A percentile compares a stretch with the other conserved stretches of the same genome.
Evolutionary conservation across 2,113 vertebrate genomes (phyloP).

Genomic region (Lophius piscatorius): DNA sequence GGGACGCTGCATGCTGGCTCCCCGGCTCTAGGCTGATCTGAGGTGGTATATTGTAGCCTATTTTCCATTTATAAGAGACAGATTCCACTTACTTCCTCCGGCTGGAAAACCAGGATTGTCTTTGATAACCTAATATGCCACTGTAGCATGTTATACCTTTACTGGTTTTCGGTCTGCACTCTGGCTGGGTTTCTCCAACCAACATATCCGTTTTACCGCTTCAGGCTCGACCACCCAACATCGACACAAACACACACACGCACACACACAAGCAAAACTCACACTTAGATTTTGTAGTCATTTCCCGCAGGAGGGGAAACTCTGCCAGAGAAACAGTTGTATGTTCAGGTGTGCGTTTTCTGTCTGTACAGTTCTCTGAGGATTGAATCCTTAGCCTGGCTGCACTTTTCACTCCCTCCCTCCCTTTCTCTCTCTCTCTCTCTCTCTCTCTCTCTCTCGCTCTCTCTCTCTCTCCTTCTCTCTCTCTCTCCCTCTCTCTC

Average conservation of each 20-base stretch:
- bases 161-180: constrained; percentile 19
- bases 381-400: constrained; percentile 33
- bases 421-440: too few species aligned
- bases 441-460: too few species aligned
- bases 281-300: constrained; percentile 9
- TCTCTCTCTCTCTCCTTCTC: too few species aligned
- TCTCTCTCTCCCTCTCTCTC: background rate
- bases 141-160: background rate
- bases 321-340: constrained; percentile 21
- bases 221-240: too few species aligned
- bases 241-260: constrained; percentile 4
- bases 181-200: constrained; percentile 10
- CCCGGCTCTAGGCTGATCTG: constrained; percentile 66
- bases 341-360: background rate
- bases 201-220: too few species aligned
- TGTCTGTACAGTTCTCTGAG: constrained; percentile 25
- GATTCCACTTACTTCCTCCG: constrained; percentile 54
- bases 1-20: constrained; percentile 43
- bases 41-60: constrained; percentile 66
- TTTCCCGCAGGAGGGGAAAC: constrained; percentile 18
- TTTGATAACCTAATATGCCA: constrained; percentile 22
- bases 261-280: too few species aligned
- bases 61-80: constrained; percentile 71
- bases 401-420: background rate
- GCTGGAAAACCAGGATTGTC: constrained; percentile 43